Base-by-base conservation (phyloP, 2,797 vertebrate species). In the Melanotaenia pygmaea region DNA sequence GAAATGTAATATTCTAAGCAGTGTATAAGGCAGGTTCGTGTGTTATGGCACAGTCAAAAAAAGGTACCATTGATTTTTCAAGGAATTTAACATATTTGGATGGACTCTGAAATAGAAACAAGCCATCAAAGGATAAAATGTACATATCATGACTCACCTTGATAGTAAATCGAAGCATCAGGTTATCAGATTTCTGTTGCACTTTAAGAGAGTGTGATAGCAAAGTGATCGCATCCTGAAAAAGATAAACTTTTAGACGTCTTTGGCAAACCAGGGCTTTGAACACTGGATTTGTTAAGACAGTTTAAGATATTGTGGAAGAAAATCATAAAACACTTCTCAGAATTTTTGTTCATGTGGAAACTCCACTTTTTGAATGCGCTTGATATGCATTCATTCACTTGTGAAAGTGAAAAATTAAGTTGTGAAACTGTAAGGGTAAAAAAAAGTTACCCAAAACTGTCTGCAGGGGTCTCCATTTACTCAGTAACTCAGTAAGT, bases 201-300 rank as follows among this genome's bases (percentile, higher is more conserved):
- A 96, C 87, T 90, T 95, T 97, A 77, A 97, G 73, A 91, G 89
- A 95, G 50, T 93, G 94, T 53, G 91, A 89, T 9, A 95, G 83
- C 76, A 98, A 88, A 38, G 95, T 95, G 70, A 98, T 94, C 7
- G 95, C 95, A 89, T 97, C 97, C 97, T 98, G 87, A 91, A 35
- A 64, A 68, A 67, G 9, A 83, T 10, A 79, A 63, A 14, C 53
- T 1, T 64, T 57, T 16, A 59, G 57, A 40, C 0, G 2, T 61
- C 8, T 72, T 71, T 10, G 56, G 32, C 38, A 3, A 37, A 51
- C 43, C 6, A 16, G 45, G 32, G 20, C 1, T 47, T 20, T 47
- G 20, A 47, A 22, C 5, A n/a, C n/a, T 10, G 16, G 16, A 18
- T 43, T 16, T 43, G 16, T 43, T 43, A 43, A 43, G 3, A 43